phyloP scores from a whole-genome alignment of 2,797 vertebrate genomes.

The Rhadinocentrus ornatus region DNA sequence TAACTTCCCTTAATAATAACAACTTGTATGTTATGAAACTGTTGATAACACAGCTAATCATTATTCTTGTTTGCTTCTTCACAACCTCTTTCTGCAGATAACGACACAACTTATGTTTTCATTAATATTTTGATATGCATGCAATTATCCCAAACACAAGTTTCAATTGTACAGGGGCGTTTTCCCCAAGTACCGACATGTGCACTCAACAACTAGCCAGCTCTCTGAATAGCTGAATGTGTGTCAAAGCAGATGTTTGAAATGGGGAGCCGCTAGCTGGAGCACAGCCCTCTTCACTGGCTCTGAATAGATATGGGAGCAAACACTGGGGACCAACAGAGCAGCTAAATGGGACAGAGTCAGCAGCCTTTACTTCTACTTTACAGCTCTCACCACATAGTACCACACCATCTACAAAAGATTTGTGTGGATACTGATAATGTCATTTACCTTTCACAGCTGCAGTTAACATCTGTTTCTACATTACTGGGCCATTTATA shows the following conservation, averaged over 20 bases:
- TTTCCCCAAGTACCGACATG: conserved; percentile 55
- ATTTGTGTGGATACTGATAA: not conserved
- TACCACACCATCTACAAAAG: not conserved
- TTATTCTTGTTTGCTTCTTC: not conserved
- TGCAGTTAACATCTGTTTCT: not conserved
- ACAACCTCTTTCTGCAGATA: not conserved
- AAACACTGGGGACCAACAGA: conserved; percentile 55
- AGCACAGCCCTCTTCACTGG: conserved; percentile 50
- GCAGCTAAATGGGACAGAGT: conserved; percentile 57
- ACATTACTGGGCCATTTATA: too few relatives aligned
- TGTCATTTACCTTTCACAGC: not conserved
- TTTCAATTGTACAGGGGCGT: conserved; percentile 31
- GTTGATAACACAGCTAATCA: not conserved
- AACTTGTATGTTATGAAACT: not conserved
- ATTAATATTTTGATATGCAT: not conserved
- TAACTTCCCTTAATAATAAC: not conserved
- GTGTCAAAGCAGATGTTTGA: conserved; percentile 73
- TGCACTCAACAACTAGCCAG: conserved; percentile 49
- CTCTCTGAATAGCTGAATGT: conserved; percentile 67
- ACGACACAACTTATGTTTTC: not conserved
- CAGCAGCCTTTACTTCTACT: conserved; percentile 44
- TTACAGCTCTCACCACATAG: conserved; percentile 1
- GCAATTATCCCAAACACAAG: conserved; percentile 23
- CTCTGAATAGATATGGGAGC: conserved; percentile 58
- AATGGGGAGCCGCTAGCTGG: conserved; percentile 48